Conservation (phyloP, 2,113 vertebrate genomes). For the Oncorhynchus clarkii region DNA sequence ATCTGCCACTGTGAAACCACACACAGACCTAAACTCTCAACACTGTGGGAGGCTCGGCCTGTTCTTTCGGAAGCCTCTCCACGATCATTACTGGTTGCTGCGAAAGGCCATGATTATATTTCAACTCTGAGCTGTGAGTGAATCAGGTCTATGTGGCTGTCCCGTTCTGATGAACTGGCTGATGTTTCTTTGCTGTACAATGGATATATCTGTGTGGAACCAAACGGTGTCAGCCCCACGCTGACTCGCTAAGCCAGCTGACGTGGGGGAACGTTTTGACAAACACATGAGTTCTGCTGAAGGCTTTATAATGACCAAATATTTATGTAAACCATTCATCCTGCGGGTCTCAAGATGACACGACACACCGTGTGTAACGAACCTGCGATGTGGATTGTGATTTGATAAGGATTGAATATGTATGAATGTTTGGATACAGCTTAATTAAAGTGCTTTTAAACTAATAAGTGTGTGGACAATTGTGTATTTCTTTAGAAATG, state of each 20-base stretch:
- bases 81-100: not conserved
- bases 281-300: not conserved
- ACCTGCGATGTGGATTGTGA: constrained; percentile 14
- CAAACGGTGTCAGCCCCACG: not conserved
- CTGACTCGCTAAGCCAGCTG: not conserved
- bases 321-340: not conserved
- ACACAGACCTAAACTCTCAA: not conserved
- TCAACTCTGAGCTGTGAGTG: not conserved
- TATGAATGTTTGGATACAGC: not conserved
- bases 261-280: not conserved
- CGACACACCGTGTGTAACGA: not conserved
- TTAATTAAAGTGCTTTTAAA: constrained; percentile 37
- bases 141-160: not conserved
- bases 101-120: not conserved
- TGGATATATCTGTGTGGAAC: not conserved
- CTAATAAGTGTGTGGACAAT: not conserved
- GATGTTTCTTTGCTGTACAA: not conserved
- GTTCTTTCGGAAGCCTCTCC: not conserved
- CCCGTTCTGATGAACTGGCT: not conserved
- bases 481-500: no score
- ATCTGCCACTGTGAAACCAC: not conserved
- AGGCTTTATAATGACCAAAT: not conserved
- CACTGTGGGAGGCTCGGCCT: not conserved
- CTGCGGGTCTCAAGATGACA: not conserved
- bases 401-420: not conserved